Base-by-base conservation (phyloP, 2,797 vertebrate genomes). In the Sternarchorhynchus goeldii region DNA sequence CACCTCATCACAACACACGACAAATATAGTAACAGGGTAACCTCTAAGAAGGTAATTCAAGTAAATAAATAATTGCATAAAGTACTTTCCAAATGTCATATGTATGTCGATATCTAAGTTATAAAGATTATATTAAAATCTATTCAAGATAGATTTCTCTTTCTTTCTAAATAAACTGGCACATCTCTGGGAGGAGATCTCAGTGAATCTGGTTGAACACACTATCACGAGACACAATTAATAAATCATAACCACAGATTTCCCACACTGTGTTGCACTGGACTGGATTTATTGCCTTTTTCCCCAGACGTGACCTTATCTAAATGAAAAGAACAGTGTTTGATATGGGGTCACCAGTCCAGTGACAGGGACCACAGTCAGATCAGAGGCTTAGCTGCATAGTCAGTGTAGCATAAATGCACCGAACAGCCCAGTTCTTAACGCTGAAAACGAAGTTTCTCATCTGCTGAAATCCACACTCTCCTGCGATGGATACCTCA, bases 291-390 rank as follows among this genome's bases (percentile, higher is more conserved):
- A 57, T 57, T 14, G 31, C 1, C 4, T 34, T 57, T 57, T 36
- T 71, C 36, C 53, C 34, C 56, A 18, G 66, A 21, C 67, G 32
- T 45, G 21, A 41, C 50, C 63, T 25, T 39, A 69, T 57, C 53
- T 53, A 57, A 76, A 80, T 73, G 50, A 31, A 68, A 57, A 41
- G 65, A 41, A 75, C 31, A 70, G 5, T 58, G 31, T 80, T 69
- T 65, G 12, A 69, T 65, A 45, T 70, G 45, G 59, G 64, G 74
- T 71, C 87, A 88, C 84, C 81, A 68, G 83, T 83, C 88, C 89
- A 88, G 89, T 85, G 87, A 87, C 85, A 88, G 80, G 85, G 83
- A 88, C 89, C 90, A 86, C 91, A 91, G 88, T 74, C 85, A 91
- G 86, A 89, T 87, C 86, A 88, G 82, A 80, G 79, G 76, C 66